Evolutionary conservation across 2,888 invertebrate species (phyloP).

Genomic region (Taenaris catops): DNA sequence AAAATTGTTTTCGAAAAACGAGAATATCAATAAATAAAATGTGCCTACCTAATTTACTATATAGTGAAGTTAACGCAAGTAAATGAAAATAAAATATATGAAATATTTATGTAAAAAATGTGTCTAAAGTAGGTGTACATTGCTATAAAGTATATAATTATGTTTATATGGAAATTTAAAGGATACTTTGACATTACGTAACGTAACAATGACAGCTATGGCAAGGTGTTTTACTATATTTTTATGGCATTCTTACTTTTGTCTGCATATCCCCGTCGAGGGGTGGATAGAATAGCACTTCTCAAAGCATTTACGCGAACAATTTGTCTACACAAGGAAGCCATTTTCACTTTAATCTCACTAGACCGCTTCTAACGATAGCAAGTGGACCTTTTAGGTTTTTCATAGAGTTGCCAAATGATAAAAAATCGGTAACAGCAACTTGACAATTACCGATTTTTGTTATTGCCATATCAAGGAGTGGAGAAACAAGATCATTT

Average conservation of each 20-base stretch:
- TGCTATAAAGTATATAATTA: no score
- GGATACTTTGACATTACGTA: constrained; percentile 71
- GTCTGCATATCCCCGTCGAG: constrained; percentile 80
- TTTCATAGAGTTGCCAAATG: constrained; percentile 28
- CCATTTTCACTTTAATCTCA: constrained; percentile 81
- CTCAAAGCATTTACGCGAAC: constrained; percentile 82
- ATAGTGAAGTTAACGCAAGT: no score
- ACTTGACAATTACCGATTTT: no score
- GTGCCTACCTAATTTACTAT: no score
- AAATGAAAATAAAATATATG: no score
- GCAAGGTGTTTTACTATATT: constrained; percentile 29
- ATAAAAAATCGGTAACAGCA: constrained; percentile 29
- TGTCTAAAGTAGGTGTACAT: no score
- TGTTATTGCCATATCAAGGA: no score
- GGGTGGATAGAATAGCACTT: constrained; percentile 81
- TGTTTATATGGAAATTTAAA: constrained; percentile 25
- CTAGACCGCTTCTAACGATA: constrained; percentile 70
- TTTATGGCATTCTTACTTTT: constrained; percentile 80
- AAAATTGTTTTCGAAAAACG: no score
- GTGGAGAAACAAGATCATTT: no score
- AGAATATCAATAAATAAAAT: no score
- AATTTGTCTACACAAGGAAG: constrained; percentile 87
- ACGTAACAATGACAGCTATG: constrained; percentile 59
- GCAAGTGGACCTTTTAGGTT: constrained; percentile 48
- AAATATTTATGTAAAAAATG: no score